These are phyloP conservation scores for Tillus elongatus DNA, from an alignment of 2,888 invertebrate genomes.

Conservation along the genomic window DNA sequence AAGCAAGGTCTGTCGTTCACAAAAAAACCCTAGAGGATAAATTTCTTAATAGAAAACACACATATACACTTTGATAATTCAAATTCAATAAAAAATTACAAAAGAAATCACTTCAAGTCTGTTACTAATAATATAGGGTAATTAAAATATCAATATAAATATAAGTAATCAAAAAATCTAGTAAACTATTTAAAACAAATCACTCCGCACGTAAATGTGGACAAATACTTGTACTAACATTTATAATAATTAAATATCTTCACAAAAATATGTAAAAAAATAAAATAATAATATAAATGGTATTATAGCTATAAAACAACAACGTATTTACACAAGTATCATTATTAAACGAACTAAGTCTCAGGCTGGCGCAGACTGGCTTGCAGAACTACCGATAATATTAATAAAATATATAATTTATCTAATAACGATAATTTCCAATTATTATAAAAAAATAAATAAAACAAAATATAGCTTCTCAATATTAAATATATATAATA, in stretches of 20 bases:
- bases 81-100: conserved; percentile 40
- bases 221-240: conserved; percentile 44
- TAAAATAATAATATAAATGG: conserved; percentile 44
- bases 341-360: conserved; percentile 41
- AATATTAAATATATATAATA: conserved; percentile 31
- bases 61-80: conserved; percentile 42
- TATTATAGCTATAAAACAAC: conserved; percentile 45
- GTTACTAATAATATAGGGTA: conserved; percentile 33
- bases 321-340: conserved; percentile 41
- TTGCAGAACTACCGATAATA: conserved; percentile 22
- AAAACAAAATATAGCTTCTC: conserved; percentile 40
- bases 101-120: conserved; percentile 37
- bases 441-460: conserved; percentile 42
- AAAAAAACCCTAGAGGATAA: conserved; percentile 40
- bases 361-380: conserved; percentile 19
- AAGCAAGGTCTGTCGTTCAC: conserved; percentile 35
- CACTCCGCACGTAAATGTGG: conserved; percentile 41
- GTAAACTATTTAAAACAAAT: conserved; percentile 42
- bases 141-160: conserved; percentile 44
- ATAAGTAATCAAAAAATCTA: conserved; percentile 40
- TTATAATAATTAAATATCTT: conserved; percentile 44
- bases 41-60: conserved; percentile 44
- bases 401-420: conserved; percentile 40
- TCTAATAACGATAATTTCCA: conserved; percentile 41
- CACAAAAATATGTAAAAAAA: conserved; percentile 47